Evolutionary conservation across 1,140 invertebrate species (phyloP).

Genomic region (Rhizoglyphus robini): DNA sequence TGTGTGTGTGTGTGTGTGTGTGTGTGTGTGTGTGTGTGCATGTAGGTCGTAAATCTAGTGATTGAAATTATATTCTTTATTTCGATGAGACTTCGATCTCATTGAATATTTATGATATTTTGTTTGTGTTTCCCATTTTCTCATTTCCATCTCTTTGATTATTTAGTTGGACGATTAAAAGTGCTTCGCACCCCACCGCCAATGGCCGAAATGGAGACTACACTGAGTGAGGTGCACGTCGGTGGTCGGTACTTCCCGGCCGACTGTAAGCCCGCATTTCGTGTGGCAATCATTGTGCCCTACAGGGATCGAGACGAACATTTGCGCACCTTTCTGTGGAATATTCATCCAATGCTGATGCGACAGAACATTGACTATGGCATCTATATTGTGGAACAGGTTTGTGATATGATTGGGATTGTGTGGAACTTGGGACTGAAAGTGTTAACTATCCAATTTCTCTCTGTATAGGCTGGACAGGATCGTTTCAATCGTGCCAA

Average conservation of each 20-base stretch:
- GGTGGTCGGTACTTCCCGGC: constrained; percentile 29
- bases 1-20: too few relatives aligned
- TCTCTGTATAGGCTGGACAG: constrained; percentile 37
- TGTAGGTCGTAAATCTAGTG: too few relatives aligned
- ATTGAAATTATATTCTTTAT: too few relatives aligned
- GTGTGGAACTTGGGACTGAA: too few relatives aligned
- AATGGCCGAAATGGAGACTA: constrained; percentile 23
- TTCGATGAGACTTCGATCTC: too few relatives aligned
- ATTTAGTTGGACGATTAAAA: constrained; percentile 27
- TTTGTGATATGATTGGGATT: constrained; percentile 14
- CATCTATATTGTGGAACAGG: constrained; percentile 45
- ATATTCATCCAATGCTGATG: constrained; percentile 43
- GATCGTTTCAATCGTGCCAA: constrained; percentile 75
- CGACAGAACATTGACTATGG: constrained; percentile 43
- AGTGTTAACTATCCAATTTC: neutral
- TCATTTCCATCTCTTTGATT: too few relatives aligned
- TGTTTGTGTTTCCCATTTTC: too few relatives aligned
- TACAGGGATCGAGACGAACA: constrained; percentile 42
- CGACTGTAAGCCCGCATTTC: constrained; percentile 26
- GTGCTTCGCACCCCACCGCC: constrained; percentile 24
- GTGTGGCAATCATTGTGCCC: constrained; percentile 41
- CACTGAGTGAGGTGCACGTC: constrained; percentile 23
- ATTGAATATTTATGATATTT: too few relatives aligned
- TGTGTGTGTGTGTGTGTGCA: too few relatives aligned
- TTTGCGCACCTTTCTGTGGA: constrained; percentile 36